Evolutionary conservation across 2,113 vertebrate genomes (phyloP).

Genomic region (Laticauda laticaudata): DNA sequence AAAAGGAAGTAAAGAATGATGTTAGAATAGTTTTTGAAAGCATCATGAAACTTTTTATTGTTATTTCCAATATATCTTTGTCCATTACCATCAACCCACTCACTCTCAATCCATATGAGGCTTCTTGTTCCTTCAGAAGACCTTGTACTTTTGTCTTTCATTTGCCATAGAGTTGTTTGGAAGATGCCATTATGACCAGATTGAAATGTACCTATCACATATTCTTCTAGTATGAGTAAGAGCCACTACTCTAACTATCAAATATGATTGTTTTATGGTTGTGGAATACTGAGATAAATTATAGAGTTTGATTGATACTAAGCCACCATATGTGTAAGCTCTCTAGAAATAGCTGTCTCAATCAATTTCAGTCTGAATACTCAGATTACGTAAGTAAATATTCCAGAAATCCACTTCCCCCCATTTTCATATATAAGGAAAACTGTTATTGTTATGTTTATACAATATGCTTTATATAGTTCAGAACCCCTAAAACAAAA

Average conservation of each 20-base stretch:
- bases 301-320: not conserved
- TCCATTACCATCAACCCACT: not conserved
- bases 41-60: not conserved
- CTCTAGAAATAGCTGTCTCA: not conserved
- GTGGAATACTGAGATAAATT: not conserved
- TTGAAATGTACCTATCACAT: not conserved
- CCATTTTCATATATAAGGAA: not conserved
- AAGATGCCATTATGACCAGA: not conserved
- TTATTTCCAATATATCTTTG: not conserved
- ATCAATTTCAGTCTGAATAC: not conserved
- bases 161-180: not conserved
- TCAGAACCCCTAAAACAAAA: slow-evolving; percentile 7
- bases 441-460: slow-evolving; percentile 1
- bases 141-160: not conserved
- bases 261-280: not conserved
- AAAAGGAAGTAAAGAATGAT: not conserved
- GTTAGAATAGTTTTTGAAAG: not conserved
- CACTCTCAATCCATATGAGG: not conserved
- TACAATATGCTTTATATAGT: not conserved
- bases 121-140: not conserved
- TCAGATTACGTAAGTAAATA: not conserved
- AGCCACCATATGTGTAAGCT: not conserved
- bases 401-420: not conserved
- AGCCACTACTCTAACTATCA: not conserved
- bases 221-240: not conserved